phyloP scores from a whole-genome alignment of 2,888 invertebrate genomes.

The Drosophila melanosoma region DNA sequence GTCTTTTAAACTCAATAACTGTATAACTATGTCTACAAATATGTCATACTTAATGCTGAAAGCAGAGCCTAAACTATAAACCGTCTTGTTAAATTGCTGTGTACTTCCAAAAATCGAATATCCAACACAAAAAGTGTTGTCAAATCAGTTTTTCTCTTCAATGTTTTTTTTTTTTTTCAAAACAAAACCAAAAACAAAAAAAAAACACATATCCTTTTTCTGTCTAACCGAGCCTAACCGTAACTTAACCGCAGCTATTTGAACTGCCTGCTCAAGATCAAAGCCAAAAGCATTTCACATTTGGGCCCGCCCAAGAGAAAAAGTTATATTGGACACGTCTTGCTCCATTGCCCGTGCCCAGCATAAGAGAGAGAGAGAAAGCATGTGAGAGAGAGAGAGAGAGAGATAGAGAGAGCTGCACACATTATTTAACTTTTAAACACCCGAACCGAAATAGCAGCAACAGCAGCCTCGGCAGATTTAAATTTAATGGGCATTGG shows the following conservation, averaged over 20 bases:
- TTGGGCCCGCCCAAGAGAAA: conserved; percentile 39
- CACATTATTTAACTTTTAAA: conserved; percentile 79
- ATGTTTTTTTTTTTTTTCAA: conserved; percentile 9
- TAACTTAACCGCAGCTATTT: conserved; percentile 73
- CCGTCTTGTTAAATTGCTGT: conserved; percentile 60
- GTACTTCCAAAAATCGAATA: conserved; percentile 56
- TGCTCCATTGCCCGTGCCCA: conserved; percentile 69
- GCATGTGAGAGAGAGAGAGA: background rate
- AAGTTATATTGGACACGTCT: conserved; percentile 82
- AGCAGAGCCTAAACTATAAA: conserved; percentile 27
- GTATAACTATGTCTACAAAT: background rate
- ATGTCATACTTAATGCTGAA: conserved; percentile 43
- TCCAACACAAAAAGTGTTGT: conserved; percentile 45
- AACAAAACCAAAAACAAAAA: background rate
- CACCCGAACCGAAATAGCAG: conserved; percentile 65
- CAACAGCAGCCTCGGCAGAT: conserved; percentile 61
- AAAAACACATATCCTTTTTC: conserved; percentile 54
- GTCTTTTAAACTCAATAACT: conserved; percentile 26
- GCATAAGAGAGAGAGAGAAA: background rate
- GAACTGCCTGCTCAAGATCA: conserved; percentile 72
- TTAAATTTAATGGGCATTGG: conserved; percentile 73
- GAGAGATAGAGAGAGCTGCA: background rate
- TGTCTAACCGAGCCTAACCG: conserved; percentile 55
- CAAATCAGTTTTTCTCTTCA: conserved; percentile 34
- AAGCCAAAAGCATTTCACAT: conserved; percentile 51